A percentile compares a stretch with the other conserved stretches of the same genome.
Evolutionary conservation across 2,797 vertebrate species (phyloP).

Genomic region (Enteromius anoplus): DNA sequence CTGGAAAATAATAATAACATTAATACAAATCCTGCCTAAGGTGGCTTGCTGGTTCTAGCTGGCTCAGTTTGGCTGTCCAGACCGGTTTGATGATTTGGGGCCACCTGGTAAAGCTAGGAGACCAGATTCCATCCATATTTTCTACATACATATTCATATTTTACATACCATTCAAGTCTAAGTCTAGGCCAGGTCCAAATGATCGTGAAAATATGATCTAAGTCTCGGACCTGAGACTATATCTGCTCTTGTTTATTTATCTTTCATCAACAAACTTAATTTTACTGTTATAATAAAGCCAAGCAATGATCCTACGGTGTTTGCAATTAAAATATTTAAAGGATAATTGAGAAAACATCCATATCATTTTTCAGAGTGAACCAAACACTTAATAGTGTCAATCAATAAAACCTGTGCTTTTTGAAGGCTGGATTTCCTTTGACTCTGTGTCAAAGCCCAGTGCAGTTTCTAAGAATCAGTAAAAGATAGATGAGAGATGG

Average conservation of each 20-base stretch:
- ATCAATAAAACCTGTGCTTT: constrained; percentile 22
- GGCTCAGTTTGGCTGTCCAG: background rate
- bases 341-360: background rate
- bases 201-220: background rate
- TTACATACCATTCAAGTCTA: background rate
- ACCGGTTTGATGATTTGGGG: background rate
- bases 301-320: background rate
- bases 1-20: background rate
- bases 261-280: too few species aligned
- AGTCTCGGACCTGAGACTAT: background rate
- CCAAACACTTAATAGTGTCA: constrained; percentile 4
- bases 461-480: constrained; percentile 27
- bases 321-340: background rate
- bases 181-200: background rate
- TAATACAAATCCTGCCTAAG: background rate
- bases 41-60: background rate
- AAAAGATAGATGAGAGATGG: constrained; percentile 43
- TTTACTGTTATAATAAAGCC: background rate
- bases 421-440: constrained; percentile 32
- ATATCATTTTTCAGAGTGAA: background rate
- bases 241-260: background rate
- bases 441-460: constrained; percentile 44
- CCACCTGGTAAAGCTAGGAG: background rate
- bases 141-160: too few species aligned
- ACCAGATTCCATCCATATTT: background rate